Evolutionary conservation across 2,888 invertebrate species (phyloP), one percentile per base, ranked within the genome.

Genomic region (Sipha maydis): DNA sequence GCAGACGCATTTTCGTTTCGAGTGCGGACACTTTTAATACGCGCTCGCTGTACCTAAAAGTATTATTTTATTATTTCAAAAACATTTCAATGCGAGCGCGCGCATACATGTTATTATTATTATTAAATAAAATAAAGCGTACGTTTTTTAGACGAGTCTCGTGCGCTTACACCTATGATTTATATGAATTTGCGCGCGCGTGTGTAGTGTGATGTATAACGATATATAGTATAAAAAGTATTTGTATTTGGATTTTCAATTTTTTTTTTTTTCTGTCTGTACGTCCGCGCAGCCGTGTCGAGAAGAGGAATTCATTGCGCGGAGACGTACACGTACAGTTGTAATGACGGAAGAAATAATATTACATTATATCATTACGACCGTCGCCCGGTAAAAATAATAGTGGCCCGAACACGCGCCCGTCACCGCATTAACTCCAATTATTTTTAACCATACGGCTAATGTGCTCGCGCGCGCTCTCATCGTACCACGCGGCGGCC

Each of bases 401-500:
- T 77, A 56, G 34, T 14, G n/a, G 54, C 28, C 77, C 19, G 54
- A 67, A 77, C 78, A 69, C 78, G 77, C 78, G 78, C 78, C 17
- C 75, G 38, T 61, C 25, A 48, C 48, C 71, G 28, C 61, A 77
- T 85, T 77, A 77, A 77, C 85, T 85, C 41, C 82, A 71, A 83
- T 83, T 83, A 83, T 82, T 82, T 83, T 83, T 69, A 69, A 83
- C 75, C 31, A 31, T 25, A 34, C 82, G 28, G 71, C 71, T 83
- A 83, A 83, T 83, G 82, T 31, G 69, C 48, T 25, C 25, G 28
- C 8, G 77, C 14, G 48, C 48, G 48, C 48, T 7, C 48, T 4
- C 9, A n/a, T 48, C 48, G 5, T 9, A 11, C 9, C 48, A 11
- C 9, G 9, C 38, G 38, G 4, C 4, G 38, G 28, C 19, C 61